Conservation (phyloP, 2,113 vertebrate genomes). For the Gila orcuttii region DNA sequence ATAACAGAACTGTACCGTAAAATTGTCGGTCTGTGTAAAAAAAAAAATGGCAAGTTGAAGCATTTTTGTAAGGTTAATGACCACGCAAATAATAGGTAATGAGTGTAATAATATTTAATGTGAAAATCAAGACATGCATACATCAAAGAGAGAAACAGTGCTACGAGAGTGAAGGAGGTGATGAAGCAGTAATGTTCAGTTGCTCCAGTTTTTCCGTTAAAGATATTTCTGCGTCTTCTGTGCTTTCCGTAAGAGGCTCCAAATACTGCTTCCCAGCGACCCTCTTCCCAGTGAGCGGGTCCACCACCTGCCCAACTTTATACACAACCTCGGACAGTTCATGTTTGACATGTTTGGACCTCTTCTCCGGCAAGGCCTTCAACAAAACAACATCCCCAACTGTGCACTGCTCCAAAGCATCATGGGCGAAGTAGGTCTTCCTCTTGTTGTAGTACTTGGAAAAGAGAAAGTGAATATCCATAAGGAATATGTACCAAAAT, state of each 20-base stretch:
- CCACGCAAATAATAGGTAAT: neutral
- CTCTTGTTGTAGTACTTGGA: constrained; percentile 93
- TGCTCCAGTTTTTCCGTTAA: constrained; percentile 81
- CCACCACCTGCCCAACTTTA: constrained; percentile 92
- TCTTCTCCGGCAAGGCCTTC: constrained; percentile 85
- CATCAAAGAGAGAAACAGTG: neutral
- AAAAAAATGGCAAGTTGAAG: neutral
- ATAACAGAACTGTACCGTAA: neutral
- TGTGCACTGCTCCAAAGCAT: constrained; percentile 86
- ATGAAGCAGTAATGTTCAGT: constrained; percentile 71
- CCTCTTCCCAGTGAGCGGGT: constrained; percentile 88
- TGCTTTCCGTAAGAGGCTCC: constrained; percentile 76
- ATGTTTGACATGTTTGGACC: constrained; percentile 91
- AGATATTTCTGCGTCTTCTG: constrained; percentile 65
- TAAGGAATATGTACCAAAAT: too few species aligned
- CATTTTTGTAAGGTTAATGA: neutral
- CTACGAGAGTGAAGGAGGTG: constrained; percentile 40
- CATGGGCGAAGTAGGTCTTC: constrained; percentile 97
- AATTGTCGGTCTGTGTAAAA: neutral
- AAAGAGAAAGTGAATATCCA: neutral
- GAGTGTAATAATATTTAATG: constrained; percentile 13
- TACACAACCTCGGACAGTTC: constrained; percentile 92
- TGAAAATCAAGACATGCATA: constrained; percentile 24
- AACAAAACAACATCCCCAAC: constrained; percentile 93
- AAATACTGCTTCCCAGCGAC: constrained; percentile 84